phyloP scores from a whole-genome alignment of 2,113 vertebrate species.

The Cyphomyrus plagiostoma region DNA sequence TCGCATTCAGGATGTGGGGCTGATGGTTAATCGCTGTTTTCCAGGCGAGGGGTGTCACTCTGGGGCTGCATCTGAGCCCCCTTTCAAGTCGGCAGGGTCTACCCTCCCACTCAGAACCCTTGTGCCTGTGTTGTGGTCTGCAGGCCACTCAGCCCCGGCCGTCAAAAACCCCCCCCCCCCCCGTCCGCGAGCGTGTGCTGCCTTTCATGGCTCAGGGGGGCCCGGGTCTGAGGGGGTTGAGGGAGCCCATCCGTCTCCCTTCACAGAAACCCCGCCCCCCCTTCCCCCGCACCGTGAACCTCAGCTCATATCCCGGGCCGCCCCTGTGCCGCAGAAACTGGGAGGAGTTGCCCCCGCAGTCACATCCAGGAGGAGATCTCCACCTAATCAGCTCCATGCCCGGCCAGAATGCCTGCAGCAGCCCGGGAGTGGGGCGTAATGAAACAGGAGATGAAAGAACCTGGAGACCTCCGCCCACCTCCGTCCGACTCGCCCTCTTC shows the following conservation, averaged over 20 bases:
- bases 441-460: slow-evolving; percentile 45
- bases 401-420: slow-evolving; percentile 39
- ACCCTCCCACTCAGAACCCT: slow-evolving; percentile 62
- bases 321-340: not conserved
- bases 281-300: slow-evolving; percentile 5
- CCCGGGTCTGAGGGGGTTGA: slow-evolving; percentile 36
- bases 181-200: slow-evolving; percentile 40
- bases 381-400: slow-evolving; percentile 45
- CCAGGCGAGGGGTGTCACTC: slow-evolving; percentile 48
- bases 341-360: not conserved
- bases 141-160: slow-evolving; percentile 50
- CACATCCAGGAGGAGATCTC: slow-evolving; percentile 38
- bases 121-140: slow-evolving; percentile 69
- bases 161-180: slow-evolving; percentile 46
- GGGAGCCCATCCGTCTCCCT: slow-evolving; percentile 37
- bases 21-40: slow-evolving; percentile 4
- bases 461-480: slow-evolving; percentile 19
- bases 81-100: slow-evolving; percentile 64
- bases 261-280: slow-evolving; percentile 34
- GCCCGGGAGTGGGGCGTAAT: slow-evolving; percentile 35
- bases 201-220: slow-evolving; percentile 43
- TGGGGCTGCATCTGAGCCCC: slow-evolving; percentile 62
- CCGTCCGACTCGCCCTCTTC: slow-evolving; percentile 27
- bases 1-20: not conserved
- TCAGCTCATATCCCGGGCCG: slow-evolving; percentile 28